phyloP scores from a whole-genome alignment of 2,888 invertebrate species.

The Malthinus seriepunctatus region DNA sequence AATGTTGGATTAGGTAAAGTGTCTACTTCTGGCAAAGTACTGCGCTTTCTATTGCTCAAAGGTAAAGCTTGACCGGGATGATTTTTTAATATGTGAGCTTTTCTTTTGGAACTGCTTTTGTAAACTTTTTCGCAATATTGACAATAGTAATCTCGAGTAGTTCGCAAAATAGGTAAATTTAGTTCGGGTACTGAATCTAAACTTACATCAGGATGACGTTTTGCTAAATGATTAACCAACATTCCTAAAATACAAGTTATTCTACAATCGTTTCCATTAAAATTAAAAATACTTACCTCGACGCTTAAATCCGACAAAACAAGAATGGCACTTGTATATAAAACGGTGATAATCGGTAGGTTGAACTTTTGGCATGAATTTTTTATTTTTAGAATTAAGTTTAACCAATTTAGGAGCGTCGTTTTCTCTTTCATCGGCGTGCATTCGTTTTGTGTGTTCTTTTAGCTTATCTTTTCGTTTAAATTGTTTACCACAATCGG shows the following conservation, averaged over 20 bases:
- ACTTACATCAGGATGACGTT: constrained; percentile 69
- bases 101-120: constrained; percentile 82
- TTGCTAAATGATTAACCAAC: constrained; percentile 83
- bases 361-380: constrained; percentile 60
- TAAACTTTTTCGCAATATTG: constrained; percentile 82
- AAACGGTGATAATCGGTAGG: constrained; percentile 73
- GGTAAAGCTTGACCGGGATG: constrained; percentile 79
- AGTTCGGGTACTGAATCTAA: constrained; percentile 72
- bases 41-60: constrained; percentile 53
- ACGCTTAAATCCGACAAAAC: constrained; percentile 77
- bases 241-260: constrained; percentile 52
- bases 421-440: constrained; percentile 55
- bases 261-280: too few species aligned
- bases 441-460: constrained; percentile 72
- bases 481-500: constrained; percentile 76
- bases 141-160: constrained; percentile 80
- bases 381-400: constrained; percentile 48
- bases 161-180: constrained; percentile 75
- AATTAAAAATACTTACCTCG: constrained; percentile 66
- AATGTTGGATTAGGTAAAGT: constrained; percentile 65
- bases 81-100: constrained; percentile 78
- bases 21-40: constrained; percentile 41
- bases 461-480: constrained; percentile 76
- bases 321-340: constrained; percentile 76
- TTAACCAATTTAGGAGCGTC: constrained; percentile 43